These are phyloP conservation scores for Caradrina clavipalpis DNA, from an alignment of 2,888 invertebrate genomes.

Conservation along the genomic window DNA sequence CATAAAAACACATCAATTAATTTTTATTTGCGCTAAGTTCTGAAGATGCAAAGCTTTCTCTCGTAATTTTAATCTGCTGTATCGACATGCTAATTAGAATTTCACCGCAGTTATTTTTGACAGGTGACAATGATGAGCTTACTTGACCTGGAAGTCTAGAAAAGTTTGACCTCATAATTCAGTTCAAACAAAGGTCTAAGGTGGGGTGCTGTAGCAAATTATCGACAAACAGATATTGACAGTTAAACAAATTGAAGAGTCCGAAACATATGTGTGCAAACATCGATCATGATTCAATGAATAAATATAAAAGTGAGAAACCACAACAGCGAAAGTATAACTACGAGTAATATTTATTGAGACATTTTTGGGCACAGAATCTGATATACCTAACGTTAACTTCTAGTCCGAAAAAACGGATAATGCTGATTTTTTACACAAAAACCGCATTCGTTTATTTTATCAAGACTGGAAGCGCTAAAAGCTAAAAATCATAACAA, in stretches of 20 bases:
- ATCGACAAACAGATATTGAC: conserved; percentile 46
- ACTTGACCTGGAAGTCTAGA: conserved; percentile 79
- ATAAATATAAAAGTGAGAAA: conserved; percentile 40
- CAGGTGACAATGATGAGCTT: conserved; percentile 73
- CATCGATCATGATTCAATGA: conserved; percentile 46
- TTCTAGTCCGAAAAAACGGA: not conserved
- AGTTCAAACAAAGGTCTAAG: conserved; percentile 62
- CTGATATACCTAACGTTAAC: conserved; percentile 7
- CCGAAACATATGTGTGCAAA: conserved; percentile 40
- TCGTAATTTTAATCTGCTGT: conserved; percentile 67
- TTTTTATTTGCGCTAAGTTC: conserved; percentile 56
- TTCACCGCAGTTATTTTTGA: conserved; percentile 76
- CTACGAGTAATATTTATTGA: conserved; percentile 24
- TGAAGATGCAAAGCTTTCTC: conserved; percentile 78
- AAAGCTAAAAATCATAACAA: conserved; percentile 33
- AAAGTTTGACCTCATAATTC: conserved; percentile 63
- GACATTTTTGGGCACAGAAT: conserved; percentile 3
- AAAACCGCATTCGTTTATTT: not conserved
- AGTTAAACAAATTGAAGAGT: conserved; percentile 49
- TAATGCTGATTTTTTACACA: not conserved
- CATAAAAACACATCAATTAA: conserved; percentile 64
- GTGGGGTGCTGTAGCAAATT: conserved; percentile 30
- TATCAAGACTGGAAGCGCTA: not conserved
- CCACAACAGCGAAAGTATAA: conserved; percentile 41
- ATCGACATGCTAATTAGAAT: conserved; percentile 79